These are phyloP conservation scores for Cyprinella venusta DNA, from an alignment of 2,797 vertebrate genomes.

Conservation along the genomic window DNA sequence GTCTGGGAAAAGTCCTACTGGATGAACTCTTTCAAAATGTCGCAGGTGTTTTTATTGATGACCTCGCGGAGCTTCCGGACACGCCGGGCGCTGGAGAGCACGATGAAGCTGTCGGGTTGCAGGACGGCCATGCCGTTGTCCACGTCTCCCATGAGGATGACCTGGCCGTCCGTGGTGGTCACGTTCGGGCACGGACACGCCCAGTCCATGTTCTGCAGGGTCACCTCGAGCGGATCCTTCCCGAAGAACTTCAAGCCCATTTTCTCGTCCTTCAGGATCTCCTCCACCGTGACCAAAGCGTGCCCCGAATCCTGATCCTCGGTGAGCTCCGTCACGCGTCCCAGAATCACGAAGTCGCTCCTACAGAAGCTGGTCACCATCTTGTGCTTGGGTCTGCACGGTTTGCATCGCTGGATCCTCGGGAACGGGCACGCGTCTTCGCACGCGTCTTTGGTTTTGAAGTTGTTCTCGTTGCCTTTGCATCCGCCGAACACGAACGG, in stretches of 20 bases:
- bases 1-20: constrained; percentile 74
- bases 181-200: constrained; percentile 95
- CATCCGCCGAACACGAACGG: constrained; percentile 95
- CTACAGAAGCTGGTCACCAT: constrained; percentile 96
- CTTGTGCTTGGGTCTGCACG: constrained; percentile 90
- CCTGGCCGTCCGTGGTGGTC: constrained; percentile 84
- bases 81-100: constrained; percentile 81
- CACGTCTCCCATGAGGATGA: constrained; percentile 96
- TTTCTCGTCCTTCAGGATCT: constrained; percentile 96
- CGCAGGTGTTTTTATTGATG: constrained; percentile 94
- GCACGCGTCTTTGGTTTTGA: constrained; percentile 90
- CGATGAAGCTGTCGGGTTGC: constrained; percentile 92
- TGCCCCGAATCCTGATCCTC: constrained; percentile 90
- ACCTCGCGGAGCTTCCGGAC: constrained; percentile 91
- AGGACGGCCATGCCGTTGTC: constrained; percentile 92
- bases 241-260: constrained; percentile 97
- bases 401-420: constrained; percentile 86
- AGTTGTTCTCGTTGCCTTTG: constrained; percentile 95
- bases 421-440: constrained; percentile 93
- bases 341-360: constrained; percentile 93
- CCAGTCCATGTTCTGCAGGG: constrained; percentile 94
- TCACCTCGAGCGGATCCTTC: constrained; percentile 91
- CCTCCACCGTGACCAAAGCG: constrained; percentile 89
- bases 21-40: constrained; percentile 91
- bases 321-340: constrained; percentile 86